A percentile compares a stretch with the other conserved stretches of the same genome.
phyloP scores from a whole-genome alignment of 2,113 vertebrate species.

The Vulpes vulpes region DNA sequence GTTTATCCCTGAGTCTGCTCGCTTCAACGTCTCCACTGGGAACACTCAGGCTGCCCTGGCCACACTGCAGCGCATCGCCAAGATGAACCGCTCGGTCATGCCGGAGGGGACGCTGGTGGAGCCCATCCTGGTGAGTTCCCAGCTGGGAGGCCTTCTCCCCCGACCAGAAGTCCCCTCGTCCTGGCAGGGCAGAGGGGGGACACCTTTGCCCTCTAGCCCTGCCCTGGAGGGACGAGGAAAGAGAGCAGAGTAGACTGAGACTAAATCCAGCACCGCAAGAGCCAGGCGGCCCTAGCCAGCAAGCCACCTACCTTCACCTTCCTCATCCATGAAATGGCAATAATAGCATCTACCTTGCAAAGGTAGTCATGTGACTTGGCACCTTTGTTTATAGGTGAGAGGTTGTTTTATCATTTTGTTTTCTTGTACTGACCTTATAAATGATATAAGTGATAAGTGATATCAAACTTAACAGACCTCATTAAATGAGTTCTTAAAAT shows the following conservation, averaged over 20 bases:
- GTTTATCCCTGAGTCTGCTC: slow-evolving; percentile 97
- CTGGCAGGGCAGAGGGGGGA: neutral
- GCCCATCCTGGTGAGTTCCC: slow-evolving; percentile 84
- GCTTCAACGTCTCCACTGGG: slow-evolving; percentile 93
- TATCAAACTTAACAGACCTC: neutral
- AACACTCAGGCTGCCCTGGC: slow-evolving; percentile 88
- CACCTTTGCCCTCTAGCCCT: neutral
- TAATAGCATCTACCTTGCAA: neutral
- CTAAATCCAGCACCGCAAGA: no score
- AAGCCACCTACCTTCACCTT: neutral
- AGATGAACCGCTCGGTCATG: slow-evolving; percentile 88
- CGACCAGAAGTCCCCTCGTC: neutral
- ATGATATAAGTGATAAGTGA: neutral
- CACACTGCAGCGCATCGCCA: slow-evolving; percentile 91
- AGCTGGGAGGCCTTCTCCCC: no score
- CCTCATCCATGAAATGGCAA: neutral
- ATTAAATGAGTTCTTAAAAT: neutral
- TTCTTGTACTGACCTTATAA: neutral
- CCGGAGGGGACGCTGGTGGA: slow-evolving; percentile 92
- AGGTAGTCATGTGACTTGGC: neutral
- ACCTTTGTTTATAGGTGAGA: neutral
- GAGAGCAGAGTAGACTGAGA: neutral
- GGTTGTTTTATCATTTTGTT: neutral
- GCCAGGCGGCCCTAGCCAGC: neutral
- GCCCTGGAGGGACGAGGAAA: neutral